Conservation (phyloP, 2,888 invertebrate species). For the Spisula solida region DNA sequence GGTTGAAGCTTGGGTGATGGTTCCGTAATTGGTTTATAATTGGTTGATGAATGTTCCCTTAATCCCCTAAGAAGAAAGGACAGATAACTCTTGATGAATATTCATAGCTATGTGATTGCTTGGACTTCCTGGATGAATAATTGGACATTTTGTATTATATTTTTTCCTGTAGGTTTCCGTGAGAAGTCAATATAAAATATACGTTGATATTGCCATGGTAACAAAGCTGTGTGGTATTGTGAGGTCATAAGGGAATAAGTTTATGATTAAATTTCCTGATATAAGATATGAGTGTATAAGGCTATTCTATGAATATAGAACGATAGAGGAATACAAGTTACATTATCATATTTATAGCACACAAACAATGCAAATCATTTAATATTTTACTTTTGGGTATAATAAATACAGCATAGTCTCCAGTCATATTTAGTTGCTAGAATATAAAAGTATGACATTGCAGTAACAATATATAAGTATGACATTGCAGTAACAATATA, state of each 20-base stretch:
- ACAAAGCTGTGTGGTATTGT: background rate
- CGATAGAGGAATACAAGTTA: background rate
- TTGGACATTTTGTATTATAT: background rate
- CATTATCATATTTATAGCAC: constrained; percentile 2
- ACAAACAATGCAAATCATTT: background rate
- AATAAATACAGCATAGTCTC: background rate
- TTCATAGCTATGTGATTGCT: background rate
- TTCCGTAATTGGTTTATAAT: no score
- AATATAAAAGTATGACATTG: no score
- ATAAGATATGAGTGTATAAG: background rate
- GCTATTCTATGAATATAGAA: constrained; percentile 19
- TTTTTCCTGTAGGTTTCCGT: background rate
- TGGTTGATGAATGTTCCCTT: no score
- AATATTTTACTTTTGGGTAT: background rate
- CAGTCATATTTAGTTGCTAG: no score
- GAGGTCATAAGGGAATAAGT: background rate
- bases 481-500: no score
- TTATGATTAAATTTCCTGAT: constrained; percentile 23
- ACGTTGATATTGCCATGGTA: background rate
- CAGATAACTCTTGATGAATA: background rate
- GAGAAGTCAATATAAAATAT: constrained; percentile 7
- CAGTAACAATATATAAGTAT: no score
- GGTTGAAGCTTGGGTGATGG: no score
- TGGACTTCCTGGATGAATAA: background rate
- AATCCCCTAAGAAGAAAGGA: no score